Conservation (phyloP, 1,140 invertebrate species). For the Temnothorax longispinosus region DNA sequence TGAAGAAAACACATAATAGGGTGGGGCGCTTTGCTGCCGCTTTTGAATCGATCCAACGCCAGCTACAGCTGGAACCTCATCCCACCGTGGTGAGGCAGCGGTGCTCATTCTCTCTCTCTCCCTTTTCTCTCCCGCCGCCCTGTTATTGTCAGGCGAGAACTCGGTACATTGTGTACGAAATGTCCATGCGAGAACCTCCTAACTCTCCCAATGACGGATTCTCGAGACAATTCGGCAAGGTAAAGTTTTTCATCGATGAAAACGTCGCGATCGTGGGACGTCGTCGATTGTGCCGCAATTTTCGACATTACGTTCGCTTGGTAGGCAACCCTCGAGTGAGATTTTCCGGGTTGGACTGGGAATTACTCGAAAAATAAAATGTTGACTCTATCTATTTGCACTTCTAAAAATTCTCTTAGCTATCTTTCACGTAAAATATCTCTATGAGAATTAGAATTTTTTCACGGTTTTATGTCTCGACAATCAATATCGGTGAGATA, state of each 20-base stretch:
- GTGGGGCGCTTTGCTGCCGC: slow-evolving; percentile 83
- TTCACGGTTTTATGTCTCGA: neutral
- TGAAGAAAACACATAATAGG: slow-evolving; percentile 83
- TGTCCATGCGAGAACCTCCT: neutral
- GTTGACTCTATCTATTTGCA: neutral
- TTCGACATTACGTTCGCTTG: neutral
- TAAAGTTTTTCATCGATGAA: neutral
- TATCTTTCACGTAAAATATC: neutral
- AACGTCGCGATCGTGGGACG: neutral
- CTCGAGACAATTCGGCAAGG: neutral
- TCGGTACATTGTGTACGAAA: neutral
- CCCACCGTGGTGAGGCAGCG: slow-evolving; percentile 75
- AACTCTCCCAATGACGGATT: neutral
- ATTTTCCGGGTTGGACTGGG: neutral
- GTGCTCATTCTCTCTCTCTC: slow-evolving; percentile 74
- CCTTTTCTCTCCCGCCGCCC: neutral
- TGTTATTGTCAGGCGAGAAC: neutral
- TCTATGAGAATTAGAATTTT: neutral
- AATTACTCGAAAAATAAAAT: neutral
- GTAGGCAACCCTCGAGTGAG: neutral
- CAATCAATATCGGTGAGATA: neutral
- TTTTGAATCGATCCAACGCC: slow-evolving; percentile 84
- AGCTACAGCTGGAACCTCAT: slow-evolving; percentile 80
- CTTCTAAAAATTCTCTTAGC: slow-evolving; percentile 2
- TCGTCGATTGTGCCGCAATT: neutral